Evolutionary conservation across 2,113 vertebrate genomes (phyloP).

Genomic region (Garra rufa): DNA sequence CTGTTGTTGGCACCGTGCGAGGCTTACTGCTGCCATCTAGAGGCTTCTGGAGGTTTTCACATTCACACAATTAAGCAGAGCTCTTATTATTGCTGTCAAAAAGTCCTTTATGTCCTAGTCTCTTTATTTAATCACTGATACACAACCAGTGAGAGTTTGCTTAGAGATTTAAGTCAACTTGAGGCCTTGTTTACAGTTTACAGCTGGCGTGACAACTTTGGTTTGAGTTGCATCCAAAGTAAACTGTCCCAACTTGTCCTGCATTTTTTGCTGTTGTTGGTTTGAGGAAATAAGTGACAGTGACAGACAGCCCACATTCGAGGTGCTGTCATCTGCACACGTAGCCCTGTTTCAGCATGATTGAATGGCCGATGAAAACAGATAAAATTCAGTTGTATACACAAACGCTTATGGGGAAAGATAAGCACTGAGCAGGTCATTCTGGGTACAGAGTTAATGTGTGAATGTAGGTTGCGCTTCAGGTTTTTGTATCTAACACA

Average conservation of each 20-base stretch:
- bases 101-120: not conserved
- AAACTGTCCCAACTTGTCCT: not conserved
- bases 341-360: not conserved
- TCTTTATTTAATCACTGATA: not conserved
- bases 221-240: not conserved
- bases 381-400: not conserved
- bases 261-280: not conserved
- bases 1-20: not conserved
- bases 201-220: not conserved
- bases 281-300: not conserved
- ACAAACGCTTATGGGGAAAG: not conserved
- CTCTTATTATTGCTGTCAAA: not conserved
- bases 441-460: not conserved
- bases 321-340: not conserved
- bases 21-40: not conserved
- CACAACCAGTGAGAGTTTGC: not conserved
- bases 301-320: not conserved
- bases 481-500: not conserved
- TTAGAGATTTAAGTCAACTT: not conserved
- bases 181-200: not conserved
- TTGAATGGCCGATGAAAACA: conserved; percentile 11
- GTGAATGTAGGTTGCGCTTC: not conserved
- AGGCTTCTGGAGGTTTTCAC: not conserved
- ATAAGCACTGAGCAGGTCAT: not conserved
- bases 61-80: not conserved